These are phyloP conservation scores for Nematostella vectensis DNA, from an alignment of 92 coral and sea anemone genomes.

Conservation along the genomic window DNA sequence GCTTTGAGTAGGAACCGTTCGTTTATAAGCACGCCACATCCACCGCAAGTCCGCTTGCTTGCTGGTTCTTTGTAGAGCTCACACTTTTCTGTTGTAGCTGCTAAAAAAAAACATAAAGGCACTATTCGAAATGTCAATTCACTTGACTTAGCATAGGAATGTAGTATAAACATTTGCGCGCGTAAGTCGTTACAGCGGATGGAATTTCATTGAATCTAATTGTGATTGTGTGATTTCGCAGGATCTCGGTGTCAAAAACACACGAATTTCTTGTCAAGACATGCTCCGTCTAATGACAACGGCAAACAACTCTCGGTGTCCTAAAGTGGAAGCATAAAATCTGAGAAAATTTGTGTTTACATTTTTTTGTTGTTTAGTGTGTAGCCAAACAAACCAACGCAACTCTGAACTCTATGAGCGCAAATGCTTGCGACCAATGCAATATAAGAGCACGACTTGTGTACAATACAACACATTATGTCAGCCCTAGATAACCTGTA, in stretches of 20 bases:
- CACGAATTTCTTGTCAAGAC: too few relatives aligned
- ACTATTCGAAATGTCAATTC: not conserved
- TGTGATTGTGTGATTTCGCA: too few relatives aligned
- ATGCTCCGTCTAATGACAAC: too few relatives aligned
- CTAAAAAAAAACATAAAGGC: not conserved
- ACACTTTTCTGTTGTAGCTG: conserved; percentile 49
- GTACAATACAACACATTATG: not conserved
- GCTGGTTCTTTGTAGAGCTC: conserved; percentile 60
- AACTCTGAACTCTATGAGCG: too few relatives aligned
- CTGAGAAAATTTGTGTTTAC: too few relatives aligned
- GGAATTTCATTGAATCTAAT: not conserved
- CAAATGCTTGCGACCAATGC: too few relatives aligned
- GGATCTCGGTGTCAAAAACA: too few relatives aligned
- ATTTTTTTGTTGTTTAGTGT: too few relatives aligned
- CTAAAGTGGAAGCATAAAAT: too few relatives aligned
- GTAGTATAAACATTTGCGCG: not conserved
- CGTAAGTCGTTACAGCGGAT: not conserved
- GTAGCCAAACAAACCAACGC: too few relatives aligned
- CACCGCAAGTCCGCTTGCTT: conserved; percentile 81
- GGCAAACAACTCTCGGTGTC: too few relatives aligned
- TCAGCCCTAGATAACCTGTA: not conserved
- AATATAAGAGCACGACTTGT: too few relatives aligned
- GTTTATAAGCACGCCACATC: conserved; percentile 68
- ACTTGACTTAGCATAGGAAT: not conserved
- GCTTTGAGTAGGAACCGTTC: conserved; percentile 95